Percentiles rank a stretch among this genome's conserved stretches.
These are phyloP conservation scores for Piliocolobus tephrosceles DNA, from an alignment of 2,113 vertebrate species.

Conservation along the genomic window DNA sequence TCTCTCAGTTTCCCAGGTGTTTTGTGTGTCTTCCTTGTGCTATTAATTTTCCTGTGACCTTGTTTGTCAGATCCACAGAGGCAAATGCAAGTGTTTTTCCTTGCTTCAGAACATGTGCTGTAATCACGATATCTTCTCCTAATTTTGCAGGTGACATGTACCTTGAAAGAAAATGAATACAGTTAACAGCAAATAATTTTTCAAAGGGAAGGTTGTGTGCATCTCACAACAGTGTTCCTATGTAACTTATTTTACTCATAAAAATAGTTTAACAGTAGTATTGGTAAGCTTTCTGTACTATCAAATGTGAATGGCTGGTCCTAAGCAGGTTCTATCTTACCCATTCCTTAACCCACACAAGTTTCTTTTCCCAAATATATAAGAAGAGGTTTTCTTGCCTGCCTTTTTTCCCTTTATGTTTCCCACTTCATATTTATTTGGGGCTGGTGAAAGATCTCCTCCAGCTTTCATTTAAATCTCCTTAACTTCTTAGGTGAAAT, in stretches of 20 bases:
- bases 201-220: background rate
- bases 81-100: slow-evolving; percentile 92
- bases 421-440: background rate
- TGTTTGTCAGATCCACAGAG: slow-evolving; percentile 94
- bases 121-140: slow-evolving; percentile 95
- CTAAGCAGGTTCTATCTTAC: background rate
- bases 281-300: background rate
- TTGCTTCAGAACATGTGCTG: slow-evolving; percentile 95
- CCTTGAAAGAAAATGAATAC: slow-evolving; percentile 83
- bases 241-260: background rate
- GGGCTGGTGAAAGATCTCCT: background rate
- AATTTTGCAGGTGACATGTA: slow-evolving; percentile 95
- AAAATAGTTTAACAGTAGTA: background rate
- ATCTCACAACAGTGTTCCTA: background rate
- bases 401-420: rapidly evolving
- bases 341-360: background rate
- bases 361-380: background rate
- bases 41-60: slow-evolving; percentile 92
- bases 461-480: background rate
- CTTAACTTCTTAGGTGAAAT: background rate
- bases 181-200: slow-evolving; percentile 7
- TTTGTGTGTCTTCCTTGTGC: slow-evolving; percentile 98
- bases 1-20: slow-evolving; percentile 86
- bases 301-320: background rate
- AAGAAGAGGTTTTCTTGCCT: background rate